These are phyloP conservation scores for Melinaea menophilus DNA, from an alignment of 2,888 invertebrate species.

Conservation along the genomic window DNA sequence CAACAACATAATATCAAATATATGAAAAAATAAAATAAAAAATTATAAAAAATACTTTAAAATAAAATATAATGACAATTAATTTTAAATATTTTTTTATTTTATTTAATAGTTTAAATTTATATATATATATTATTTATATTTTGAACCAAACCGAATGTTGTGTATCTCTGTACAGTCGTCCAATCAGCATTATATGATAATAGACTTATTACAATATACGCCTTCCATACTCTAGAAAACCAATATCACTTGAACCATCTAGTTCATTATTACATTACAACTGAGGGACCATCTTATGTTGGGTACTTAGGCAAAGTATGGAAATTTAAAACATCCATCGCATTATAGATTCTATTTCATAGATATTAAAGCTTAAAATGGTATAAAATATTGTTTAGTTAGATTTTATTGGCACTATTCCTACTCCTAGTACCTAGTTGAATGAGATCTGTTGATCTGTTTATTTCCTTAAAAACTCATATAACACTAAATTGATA, in stretches of 20 bases:
- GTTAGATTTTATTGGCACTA: neutral
- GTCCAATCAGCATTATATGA: constrained; percentile 81
- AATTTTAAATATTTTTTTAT: neutral
- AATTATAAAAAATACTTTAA: neutral
- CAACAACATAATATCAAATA: neutral
- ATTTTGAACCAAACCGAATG: constrained; percentile 41
- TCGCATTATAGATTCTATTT: constrained; percentile 33
- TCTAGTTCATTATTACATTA: constrained; percentile 31
- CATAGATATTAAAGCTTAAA: constrained; percentile 26
- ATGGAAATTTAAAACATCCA: constrained; percentile 28
- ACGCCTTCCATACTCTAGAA: constrained; percentile 55
- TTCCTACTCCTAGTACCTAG: constrained; percentile 37
- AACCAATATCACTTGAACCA: constrained; percentile 45
- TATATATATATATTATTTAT: neutral
- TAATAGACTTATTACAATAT: constrained; percentile 77
- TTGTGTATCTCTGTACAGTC: constrained; percentile 57
- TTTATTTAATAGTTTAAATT: neutral
- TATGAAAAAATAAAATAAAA: neutral
- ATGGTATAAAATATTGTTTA: constrained; percentile 31
- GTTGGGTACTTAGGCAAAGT: constrained; percentile 43
- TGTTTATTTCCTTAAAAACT: neutral
- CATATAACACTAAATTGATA: neutral
- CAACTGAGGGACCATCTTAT: constrained; percentile 38
- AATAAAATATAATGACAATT: neutral
- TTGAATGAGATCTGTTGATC: neutral